Conservation (phyloP, 2,797 vertebrate genomes). For the Propithecus deckenii region DNA sequence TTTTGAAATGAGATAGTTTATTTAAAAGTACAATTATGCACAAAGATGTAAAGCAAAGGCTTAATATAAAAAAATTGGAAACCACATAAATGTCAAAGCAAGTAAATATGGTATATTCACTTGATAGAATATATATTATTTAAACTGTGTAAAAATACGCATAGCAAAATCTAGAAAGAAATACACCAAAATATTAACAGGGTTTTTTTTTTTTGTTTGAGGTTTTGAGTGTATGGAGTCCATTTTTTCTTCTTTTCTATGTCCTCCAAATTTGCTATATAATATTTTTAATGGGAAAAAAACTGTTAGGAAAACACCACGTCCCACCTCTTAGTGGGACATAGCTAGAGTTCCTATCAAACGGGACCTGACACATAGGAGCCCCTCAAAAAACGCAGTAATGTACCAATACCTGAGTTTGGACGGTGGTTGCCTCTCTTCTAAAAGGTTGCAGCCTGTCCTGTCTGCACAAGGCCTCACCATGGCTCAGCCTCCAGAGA, state of each 20-base stretch:
- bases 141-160: constrained; percentile 17
- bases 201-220: neutral
- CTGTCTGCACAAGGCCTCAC: neutral
- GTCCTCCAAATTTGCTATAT: neutral
- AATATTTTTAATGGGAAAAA: neutral
- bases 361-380: neutral
- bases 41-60: constrained; percentile 10
- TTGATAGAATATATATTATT: constrained; percentile 12
- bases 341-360: neutral
- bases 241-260: neutral
- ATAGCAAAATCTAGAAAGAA: neutral
- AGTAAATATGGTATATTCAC: neutral
- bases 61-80: constrained; percentile 52
- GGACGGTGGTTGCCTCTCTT: neutral
- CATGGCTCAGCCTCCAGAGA: neutral
- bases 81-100: neutral
- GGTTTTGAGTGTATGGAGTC: neutral
- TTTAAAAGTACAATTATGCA: constrained; percentile 38
- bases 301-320: neutral
- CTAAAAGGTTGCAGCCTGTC: neutral
- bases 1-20: constrained; percentile 37
- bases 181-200: neutral
- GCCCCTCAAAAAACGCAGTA: neutral
- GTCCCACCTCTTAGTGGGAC: neutral
- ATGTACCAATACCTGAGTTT: neutral